phyloP scores from a whole-genome alignment of 1,140 invertebrate species.

The Drosophila pseudoobscura region DNA sequence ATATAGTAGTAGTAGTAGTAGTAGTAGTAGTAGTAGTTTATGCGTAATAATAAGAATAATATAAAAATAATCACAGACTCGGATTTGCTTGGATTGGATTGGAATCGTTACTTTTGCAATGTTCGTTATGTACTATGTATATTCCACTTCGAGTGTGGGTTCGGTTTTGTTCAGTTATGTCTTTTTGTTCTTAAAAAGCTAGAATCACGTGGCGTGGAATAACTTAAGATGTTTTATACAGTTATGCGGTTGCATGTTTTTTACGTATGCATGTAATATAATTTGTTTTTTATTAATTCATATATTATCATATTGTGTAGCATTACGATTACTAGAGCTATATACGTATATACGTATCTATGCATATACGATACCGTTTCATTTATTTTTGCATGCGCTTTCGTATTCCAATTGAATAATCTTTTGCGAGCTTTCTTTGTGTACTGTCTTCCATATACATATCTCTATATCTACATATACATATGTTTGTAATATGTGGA shows the following conservation, averaged over 20 bases:
- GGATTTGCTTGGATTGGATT: constrained; percentile 40
- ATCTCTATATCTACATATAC: constrained; percentile 20
- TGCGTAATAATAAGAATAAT: constrained; percentile 60
- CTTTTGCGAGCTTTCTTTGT: too few relatives aligned
- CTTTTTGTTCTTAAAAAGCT: constrained; percentile 39
- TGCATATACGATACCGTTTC: constrained; percentile 32
- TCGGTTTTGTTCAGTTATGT: constrained; percentile 13
- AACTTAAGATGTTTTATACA: constrained; percentile 43
- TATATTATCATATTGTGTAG: constrained; percentile 45
- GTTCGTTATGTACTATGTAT: constrained; percentile 14
- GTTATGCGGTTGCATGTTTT: constrained; percentile 29
- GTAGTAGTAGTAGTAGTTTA: constrained; percentile 10
- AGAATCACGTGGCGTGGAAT: constrained; percentile 50
- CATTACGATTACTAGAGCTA: constrained; percentile 41
- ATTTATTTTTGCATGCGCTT: constrained; percentile 8
- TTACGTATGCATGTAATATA: constrained; percentile 35
- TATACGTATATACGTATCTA: constrained; percentile 25
- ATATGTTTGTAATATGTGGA: constrained; percentile 13
- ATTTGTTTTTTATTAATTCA: constrained; percentile 51
- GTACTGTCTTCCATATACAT: neutral
- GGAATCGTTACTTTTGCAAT: constrained; percentile 33
- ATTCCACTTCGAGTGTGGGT: constrained; percentile 27
- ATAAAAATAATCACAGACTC: constrained; percentile 75
- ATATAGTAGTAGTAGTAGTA: constrained; percentile 12
- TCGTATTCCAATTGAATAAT: neutral